These are phyloP conservation scores for Daboia siamensis DNA, from an alignment of 2,113 vertebrate genomes.

Conservation along the genomic window DNA sequence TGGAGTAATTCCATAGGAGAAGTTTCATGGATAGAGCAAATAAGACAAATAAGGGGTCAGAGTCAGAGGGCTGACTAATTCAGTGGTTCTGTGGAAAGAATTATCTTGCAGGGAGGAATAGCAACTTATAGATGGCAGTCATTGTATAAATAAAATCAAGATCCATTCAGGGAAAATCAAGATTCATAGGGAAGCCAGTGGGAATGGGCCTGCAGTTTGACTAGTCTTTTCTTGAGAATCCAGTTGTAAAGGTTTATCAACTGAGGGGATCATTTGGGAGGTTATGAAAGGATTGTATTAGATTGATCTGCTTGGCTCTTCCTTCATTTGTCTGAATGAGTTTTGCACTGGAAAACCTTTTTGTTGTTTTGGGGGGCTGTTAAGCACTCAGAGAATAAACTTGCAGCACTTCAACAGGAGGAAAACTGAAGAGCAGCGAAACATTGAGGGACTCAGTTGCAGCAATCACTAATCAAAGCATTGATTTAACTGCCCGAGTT, in stretches of 20 bases:
- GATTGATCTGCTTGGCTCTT: not conserved
- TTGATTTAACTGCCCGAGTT: not conserved
- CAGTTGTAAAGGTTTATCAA: not conserved
- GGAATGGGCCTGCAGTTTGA: not conserved
- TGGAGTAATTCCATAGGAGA: too few relatives aligned
- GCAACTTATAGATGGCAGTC: not conserved
- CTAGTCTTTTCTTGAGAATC: not conserved
- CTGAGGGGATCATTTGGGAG: not conserved
- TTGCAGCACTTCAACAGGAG: not conserved
- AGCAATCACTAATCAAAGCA: not conserved
- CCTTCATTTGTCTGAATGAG: not conserved
- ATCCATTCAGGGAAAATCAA: not conserved
- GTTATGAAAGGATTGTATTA: not conserved
- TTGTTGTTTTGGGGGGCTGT: not conserved
- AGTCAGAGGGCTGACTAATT: not conserved
- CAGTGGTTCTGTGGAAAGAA: not conserved
- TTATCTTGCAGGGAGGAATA: not conserved
- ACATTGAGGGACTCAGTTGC: not conserved
- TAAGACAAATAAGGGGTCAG: not conserved
- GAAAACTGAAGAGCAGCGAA: not conserved
- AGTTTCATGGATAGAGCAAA: not conserved
- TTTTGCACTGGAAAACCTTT: not conserved
- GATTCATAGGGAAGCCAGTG: too few relatives aligned
- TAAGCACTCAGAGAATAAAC: not conserved
- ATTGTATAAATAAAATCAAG: not conserved